Conservation (phyloP, 2,113 vertebrate genomes). For the Seriola rivoliana region DNA sequence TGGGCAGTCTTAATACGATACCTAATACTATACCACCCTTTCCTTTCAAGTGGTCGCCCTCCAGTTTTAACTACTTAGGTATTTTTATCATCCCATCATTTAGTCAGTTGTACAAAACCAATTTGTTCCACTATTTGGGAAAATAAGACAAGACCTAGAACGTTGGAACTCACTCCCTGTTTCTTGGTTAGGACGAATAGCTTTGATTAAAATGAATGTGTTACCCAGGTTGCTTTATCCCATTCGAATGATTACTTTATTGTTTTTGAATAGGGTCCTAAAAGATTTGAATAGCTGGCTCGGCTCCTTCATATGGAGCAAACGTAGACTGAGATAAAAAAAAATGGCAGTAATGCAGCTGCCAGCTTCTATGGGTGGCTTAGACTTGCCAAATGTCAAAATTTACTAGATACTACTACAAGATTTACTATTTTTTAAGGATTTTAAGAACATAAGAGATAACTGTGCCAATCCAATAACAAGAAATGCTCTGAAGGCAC, state of each 20-base stretch:
- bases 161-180: no score
- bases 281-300: not conserved
- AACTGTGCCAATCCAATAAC: no score
- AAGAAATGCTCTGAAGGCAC: not conserved
- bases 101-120: no score
- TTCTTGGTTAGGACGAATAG: no score
- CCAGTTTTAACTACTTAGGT: no score
- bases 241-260: not conserved
- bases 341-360: not conserved
- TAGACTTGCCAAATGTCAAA: not conserved
- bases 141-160: no score
- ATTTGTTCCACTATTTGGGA: no score
- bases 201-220: not conserved
- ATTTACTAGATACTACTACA: not conserved
- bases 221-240: not conserved
- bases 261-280: not conserved
- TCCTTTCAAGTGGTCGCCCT: no score
- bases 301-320: slow-evolving; percentile 1
- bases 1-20: no score
- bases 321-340: not conserved
- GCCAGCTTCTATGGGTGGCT: not conserved
- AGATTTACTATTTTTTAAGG: not conserved
- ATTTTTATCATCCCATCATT: no score
- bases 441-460: not conserved
- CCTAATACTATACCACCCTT: no score